phyloP scores from a whole-genome alignment of 2,888 invertebrate genomes.

The Lomographa bimaculata region DNA sequence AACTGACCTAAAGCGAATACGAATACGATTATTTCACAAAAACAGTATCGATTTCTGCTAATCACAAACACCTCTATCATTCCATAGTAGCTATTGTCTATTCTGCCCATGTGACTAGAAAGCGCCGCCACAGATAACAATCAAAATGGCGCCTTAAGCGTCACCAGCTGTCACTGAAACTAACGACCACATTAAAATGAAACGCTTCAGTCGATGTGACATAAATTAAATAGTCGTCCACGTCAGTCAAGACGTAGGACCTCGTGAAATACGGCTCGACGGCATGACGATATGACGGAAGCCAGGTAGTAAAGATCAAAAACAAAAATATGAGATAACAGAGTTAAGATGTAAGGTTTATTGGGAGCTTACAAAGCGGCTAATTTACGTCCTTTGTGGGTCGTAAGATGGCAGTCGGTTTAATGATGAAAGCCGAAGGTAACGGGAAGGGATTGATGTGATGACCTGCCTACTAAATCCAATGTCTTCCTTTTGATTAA shows the following conservation, averaged over 20 bases:
- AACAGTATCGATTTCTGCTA: constrained; percentile 38
- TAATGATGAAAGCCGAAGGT: constrained; percentile 27
- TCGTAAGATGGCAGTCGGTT: constrained; percentile 43
- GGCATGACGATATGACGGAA: constrained; percentile 82
- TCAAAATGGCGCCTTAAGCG: constrained; percentile 77
- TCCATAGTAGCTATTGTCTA: constrained; percentile 2
- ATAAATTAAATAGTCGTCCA: constrained; percentile 79
- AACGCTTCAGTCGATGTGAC: constrained; percentile 68
- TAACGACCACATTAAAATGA: constrained; percentile 78
- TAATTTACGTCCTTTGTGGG: constrained; percentile 71
- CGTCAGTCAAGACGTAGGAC: constrained; percentile 73
- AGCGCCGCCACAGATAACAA: constrained; percentile 65
- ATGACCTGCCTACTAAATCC: no score
- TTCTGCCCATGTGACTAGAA: constrained; percentile 47
- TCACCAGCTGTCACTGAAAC: constrained; percentile 71
- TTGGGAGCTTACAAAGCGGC: constrained; percentile 73
- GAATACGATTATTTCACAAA: constrained; percentile 28
- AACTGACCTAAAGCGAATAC: constrained; percentile 16
- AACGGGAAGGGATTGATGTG: background rate
- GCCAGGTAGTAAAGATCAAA: constrained; percentile 81
- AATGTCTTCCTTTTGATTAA: no score
- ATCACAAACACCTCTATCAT: constrained; percentile 39
- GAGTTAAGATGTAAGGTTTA: constrained; percentile 78
- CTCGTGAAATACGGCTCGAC: constrained; percentile 63
- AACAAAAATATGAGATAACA: constrained; percentile 79